Base-by-base conservation (phyloP, 2,113 vertebrate genomes). In the Vicugna pacos region DNA sequence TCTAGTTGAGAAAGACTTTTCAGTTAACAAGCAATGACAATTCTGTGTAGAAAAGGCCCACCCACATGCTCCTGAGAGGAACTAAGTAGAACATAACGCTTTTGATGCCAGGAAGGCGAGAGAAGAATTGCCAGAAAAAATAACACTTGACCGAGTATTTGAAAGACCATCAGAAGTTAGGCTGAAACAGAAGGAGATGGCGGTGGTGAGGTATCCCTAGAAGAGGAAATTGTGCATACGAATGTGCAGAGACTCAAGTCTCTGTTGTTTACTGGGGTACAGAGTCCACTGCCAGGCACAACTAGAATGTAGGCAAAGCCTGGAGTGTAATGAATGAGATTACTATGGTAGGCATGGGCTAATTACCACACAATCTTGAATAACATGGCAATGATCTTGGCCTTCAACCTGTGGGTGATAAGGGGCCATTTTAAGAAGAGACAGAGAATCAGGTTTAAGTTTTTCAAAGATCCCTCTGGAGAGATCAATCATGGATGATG, bases 121-220 rank as follows among this genome's bases (percentile, higher is more conserved):
- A 22, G 19, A 88, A 96, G 56, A 67, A 35, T 80, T 73, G 3
- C 10, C 24, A 85, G 76, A 46, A 65, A 92, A 93, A 85, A 35
- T 14, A 54, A 50, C 38, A 64, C 24, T 60, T 83, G 28, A 72
- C 1, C 10, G 5, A 85, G 14, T 81, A 92, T 77, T 20, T 67
- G 81, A 95, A 90, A 83, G 65, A n/a, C 28, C 16, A 84, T 50
- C 52, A 80, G 62, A 93, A 93, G 9, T 62, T 50, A 75, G 35
- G 46, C 20, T 92, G 35, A 79, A 83, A 26, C 8, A 69, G 38
- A 80, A 28, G 46, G 38, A 89, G 73, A 24, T 19, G 7, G n/a
- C 15, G 38, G 14, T 65, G 67, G 15, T 12, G 24, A 42, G 19
- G 24, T 50, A 75, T 35, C 5, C 48, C 2, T 75, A 24, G 54